phyloP scores from a whole-genome alignment of 2,113 vertebrate species.

The Athene noctua region DNA sequence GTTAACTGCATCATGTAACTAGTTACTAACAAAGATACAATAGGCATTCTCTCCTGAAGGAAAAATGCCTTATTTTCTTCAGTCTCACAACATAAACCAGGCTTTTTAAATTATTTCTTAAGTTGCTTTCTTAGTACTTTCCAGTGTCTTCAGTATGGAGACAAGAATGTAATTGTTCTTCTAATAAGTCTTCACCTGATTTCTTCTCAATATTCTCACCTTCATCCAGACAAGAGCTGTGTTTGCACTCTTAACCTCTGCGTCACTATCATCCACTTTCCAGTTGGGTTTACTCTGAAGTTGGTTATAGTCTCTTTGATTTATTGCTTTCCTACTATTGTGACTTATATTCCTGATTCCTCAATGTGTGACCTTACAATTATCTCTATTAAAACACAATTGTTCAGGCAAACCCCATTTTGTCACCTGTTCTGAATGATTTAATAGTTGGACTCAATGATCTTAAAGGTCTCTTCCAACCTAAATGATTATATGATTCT shows the following conservation, averaged over 20 bases:
- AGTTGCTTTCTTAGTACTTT: background rate
- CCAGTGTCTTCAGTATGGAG: background rate
- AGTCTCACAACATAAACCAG: background rate
- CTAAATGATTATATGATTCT: no score
- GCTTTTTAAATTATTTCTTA: background rate
- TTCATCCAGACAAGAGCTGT: background rate
- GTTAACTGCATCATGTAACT: background rate
- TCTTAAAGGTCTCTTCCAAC: no score
- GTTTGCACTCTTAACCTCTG: background rate
- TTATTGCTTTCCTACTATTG: background rate
- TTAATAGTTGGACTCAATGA: background rate
- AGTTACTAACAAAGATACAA: background rate
- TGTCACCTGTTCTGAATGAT: constrained; percentile 1
- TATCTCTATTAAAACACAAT: background rate
- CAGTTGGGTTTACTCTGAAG: background rate
- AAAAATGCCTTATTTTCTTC: background rate
- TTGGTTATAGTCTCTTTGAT: background rate
- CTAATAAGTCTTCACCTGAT: background rate
- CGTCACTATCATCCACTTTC: background rate
- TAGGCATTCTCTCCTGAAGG: background rate
- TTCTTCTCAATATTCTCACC: background rate
- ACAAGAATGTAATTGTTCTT: background rate
- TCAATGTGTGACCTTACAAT: background rate
- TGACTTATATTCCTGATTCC: background rate
- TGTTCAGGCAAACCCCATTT: background rate